Evolutionary conservation across 2,797 vertebrate species (phyloP).

Genomic region (Anabas testudineus): DNA sequence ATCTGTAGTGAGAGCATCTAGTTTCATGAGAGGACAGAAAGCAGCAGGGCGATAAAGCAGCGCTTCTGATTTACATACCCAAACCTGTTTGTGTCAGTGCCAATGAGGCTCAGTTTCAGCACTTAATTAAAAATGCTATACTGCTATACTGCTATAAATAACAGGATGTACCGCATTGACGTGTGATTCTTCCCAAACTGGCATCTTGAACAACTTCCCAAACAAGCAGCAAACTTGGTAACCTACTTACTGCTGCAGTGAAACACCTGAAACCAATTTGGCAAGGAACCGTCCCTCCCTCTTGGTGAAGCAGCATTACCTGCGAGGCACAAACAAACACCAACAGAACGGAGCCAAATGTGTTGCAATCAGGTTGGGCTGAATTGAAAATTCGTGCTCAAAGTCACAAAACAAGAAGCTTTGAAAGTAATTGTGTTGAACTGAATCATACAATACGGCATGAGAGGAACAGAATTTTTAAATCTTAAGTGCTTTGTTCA

Average conservation of each 20-base stretch:
- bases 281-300: background rate
- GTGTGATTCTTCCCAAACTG: background rate
- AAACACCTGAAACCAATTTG: conserved; percentile 45
- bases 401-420: conserved; percentile 19
- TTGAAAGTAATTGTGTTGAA: background rate
- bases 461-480: no score
- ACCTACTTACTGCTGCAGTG: conserved; percentile 35
- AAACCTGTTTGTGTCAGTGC: conserved; percentile 1
- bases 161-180: background rate
- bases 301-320: conserved; percentile 8
- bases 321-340: conserved; percentile 40
- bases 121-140: background rate
- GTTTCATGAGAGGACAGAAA: background rate
- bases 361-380: conserved; percentile 30
- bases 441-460: no score
- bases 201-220: background rate
- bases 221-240: conserved; percentile 19
- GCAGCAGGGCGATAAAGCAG: background rate
- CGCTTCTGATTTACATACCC: background rate
- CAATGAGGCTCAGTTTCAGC: background rate
- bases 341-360: conserved; percentile 16
- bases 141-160: background rate
- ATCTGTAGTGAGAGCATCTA: background rate
- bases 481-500: no score
- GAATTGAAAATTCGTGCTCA: background rate